A percentile compares a stretch with the other conserved stretches of the same genome.
Evolutionary conservation across 2,113 vertebrate genomes (phyloP).

Genomic region (Hyaena hyaena): DNA sequence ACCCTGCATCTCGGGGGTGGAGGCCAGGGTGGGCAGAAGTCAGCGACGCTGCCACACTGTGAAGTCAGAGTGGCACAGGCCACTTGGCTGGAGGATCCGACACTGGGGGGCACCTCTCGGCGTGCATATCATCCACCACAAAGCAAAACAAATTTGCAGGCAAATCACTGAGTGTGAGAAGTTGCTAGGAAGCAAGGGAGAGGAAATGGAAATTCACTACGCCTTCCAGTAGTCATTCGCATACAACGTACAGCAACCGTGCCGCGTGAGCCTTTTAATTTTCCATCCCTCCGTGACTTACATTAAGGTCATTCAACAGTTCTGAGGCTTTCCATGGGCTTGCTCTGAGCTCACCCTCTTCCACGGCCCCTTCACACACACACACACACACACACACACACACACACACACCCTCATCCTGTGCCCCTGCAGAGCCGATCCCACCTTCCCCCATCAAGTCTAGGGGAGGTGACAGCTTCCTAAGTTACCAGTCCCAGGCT

Average conservation of each 20-base stretch:
- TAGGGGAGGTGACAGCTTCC: neutral
- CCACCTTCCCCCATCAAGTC: neutral
- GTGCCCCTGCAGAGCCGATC: neutral
- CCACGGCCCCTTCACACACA: neutral
- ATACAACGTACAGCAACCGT: neutral
- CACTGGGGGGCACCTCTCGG: neutral
- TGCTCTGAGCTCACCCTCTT: neutral
- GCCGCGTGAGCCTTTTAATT: neutral
- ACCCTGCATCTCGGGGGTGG: neutral
- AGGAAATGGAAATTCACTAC: constrained; percentile 9
- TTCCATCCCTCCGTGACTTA: neutral
- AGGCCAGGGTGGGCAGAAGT: neutral
- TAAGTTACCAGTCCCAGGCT: neutral
- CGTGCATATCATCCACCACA: neutral
- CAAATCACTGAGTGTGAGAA: neutral
- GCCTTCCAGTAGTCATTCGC: neutral
- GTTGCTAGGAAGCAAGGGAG: neutral
- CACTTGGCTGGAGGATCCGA: neutral
- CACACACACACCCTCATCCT: neutral
- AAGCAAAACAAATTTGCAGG: constrained; percentile 57
- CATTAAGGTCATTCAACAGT: neutral
- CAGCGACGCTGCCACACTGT: neutral
- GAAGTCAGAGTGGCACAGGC: neutral
- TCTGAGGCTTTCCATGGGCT: neutral
- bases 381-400: neutral